Evolutionary conservation across 2,888 invertebrate genomes (phyloP), one percentile per base, ranked within the genome.

Genomic region (Platycnemis pennipes): DNA sequence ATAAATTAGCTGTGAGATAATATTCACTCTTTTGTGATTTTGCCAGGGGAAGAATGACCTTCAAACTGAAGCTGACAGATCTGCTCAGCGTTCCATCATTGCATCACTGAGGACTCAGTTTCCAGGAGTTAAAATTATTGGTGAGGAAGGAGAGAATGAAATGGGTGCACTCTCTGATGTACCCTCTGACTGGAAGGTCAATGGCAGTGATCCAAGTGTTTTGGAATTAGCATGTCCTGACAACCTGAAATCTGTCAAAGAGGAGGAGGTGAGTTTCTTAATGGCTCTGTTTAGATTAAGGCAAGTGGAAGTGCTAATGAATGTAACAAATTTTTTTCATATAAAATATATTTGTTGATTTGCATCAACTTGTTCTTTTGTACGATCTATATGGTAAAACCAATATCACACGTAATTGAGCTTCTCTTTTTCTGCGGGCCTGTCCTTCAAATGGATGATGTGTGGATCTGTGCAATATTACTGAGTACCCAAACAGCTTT

Each of bases 61-160:
- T 87, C 99, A 99, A 97, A 99, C 99, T 7, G 99, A 99, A 97
- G 99, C 99, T 11, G 99, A 99, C 96, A 97, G 99, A 95, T 98
- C 98, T 49, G 99, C 99, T 0, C 99, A 99, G 96, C 97, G 97
- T 95, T 99, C 99, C 96, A 99, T 99, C 95, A 97, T 99, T 95
- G 98, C 98, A 45, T 99, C 99, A 1, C 97, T 99, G 7, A 97
- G 98, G 63, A 97, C 97, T 95, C 98, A 98, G 95, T 99, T 99
- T 96, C 99, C 99, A 0, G 97, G 97, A 95, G 96, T 99, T 0
- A 98, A 97, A 86, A 98, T 99, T 94, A 99, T 99, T 95, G 99
- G 99, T 0, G 99, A 99, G 96, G 99, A 99, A 96, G 99, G 98
- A 31, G 95, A 95, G 13, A 95, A 95, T 85, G 96, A 96, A 95